Conservation (phyloP, 1,140 invertebrate genomes). For the Drosophila pachea region DNA sequence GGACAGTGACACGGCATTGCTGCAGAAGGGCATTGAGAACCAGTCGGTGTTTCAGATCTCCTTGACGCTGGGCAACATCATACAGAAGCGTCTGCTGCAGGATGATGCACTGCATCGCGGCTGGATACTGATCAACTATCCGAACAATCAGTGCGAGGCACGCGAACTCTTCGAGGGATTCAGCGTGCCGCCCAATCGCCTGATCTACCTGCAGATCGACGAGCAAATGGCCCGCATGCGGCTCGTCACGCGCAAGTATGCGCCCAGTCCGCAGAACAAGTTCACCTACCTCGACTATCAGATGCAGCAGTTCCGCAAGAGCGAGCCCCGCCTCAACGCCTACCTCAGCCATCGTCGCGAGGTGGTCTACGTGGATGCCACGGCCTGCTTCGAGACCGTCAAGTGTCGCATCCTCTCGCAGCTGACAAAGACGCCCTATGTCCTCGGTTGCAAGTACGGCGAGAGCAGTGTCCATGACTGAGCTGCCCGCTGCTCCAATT, state of each 20-base stretch:
- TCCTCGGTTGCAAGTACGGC: slow-evolving; percentile 69
- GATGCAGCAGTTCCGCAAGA: slow-evolving; percentile 67
- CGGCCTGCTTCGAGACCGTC: slow-evolving; percentile 63
- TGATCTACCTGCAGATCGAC: slow-evolving; percentile 62
- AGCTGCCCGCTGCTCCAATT: slow-evolving; percentile 27
- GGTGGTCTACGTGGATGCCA: slow-evolving; percentile 65
- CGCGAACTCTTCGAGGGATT: slow-evolving; percentile 65
- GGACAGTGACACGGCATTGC: slow-evolving; percentile 11
- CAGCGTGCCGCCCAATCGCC: slow-evolving; percentile 63
- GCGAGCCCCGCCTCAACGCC: slow-evolving; percentile 39
- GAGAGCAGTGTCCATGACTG: slow-evolving; percentile 35
- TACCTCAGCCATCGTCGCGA: slow-evolving; percentile 68
- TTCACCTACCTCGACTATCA: slow-evolving; percentile 58
- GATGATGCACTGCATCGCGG: slow-evolving; percentile 62
- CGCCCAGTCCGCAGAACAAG: slow-evolving; percentile 50
- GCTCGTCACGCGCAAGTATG: slow-evolving; percentile 35
- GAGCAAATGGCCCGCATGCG: slow-evolving; percentile 59
- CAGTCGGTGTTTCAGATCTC: slow-evolving; percentile 49
- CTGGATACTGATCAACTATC: slow-evolving; percentile 71
- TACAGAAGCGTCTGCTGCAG: slow-evolving; percentile 51
- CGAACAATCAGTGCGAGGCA: slow-evolving; percentile 63
- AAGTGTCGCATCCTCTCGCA: slow-evolving; percentile 55
- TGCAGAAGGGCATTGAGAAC: slow-evolving; percentile 52
- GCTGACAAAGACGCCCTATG: slow-evolving; percentile 59
- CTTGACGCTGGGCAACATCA: slow-evolving; percentile 50